Conservation (phyloP, 1,140 invertebrate species). For the Euglossa dilemma region DNA sequence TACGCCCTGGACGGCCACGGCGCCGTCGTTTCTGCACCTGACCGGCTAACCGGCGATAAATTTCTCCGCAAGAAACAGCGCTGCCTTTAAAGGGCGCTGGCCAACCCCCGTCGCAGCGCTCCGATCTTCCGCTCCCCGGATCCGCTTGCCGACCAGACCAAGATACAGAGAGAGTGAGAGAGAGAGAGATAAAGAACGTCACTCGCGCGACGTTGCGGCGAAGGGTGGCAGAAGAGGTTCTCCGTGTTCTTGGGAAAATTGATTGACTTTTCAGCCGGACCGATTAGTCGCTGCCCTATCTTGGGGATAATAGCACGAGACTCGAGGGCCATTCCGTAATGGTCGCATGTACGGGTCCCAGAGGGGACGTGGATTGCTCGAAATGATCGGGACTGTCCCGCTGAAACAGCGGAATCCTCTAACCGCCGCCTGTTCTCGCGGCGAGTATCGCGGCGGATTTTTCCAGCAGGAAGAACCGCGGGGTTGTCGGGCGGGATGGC, state of each 20-base stretch:
- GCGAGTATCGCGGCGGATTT: not conserved
- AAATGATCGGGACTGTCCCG: no score
- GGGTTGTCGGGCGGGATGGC: constrained; percentile 2
- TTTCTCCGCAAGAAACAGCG: constrained; percentile 36
- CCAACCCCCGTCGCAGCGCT: not conserved
- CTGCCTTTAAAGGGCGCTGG: constrained; percentile 40
- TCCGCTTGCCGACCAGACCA: not conserved
- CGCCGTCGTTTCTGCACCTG: constrained; percentile 38
- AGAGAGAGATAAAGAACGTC: not conserved
- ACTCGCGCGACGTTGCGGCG: not conserved
- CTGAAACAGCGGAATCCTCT: no score
- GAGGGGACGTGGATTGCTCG: no score
- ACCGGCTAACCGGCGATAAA: constrained; percentile 44
- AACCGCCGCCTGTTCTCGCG: no score
- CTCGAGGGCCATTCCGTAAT: no score
- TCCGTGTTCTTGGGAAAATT: not conserved
- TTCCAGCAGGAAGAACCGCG: not conserved
- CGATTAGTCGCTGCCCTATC: not conserved
- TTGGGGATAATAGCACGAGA: no score
- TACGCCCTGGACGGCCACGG: constrained; percentile 31
- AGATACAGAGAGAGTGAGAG: no score
- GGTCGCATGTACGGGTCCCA: no score
- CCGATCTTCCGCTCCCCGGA: not conserved
- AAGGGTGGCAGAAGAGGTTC: not conserved
- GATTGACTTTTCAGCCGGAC: not conserved